phyloP scores from a whole-genome alignment of 2,113 vertebrate genomes.

The Cettia cetti region DNA sequence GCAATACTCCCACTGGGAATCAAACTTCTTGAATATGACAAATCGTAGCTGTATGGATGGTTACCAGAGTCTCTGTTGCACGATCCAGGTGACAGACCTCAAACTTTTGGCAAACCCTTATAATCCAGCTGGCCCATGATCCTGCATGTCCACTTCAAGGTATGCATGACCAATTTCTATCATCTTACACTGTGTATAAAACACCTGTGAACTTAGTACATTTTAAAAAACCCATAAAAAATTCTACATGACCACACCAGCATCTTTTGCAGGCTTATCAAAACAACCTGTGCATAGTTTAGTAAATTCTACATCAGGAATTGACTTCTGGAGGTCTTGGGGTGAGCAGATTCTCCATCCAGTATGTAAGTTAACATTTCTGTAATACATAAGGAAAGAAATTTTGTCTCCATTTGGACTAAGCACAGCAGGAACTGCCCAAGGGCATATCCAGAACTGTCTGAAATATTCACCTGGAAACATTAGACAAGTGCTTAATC shows the following conservation, averaged over 20 bases:
- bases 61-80: background rate
- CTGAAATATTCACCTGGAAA: background rate
- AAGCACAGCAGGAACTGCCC: background rate
- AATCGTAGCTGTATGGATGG: background rate
- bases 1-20: background rate
- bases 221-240: too few relatives aligned
- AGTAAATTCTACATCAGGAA: background rate
- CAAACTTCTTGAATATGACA: background rate
- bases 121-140: background rate
- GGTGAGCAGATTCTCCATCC: background rate
- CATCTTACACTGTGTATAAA: background rate
- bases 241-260: background rate
- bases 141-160: background rate
- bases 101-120: background rate
- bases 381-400: background rate
- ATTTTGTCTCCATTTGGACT: background rate
- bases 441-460: background rate
- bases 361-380: background rate
- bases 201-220: background rate
- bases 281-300: background rate
- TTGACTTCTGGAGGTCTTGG: background rate
- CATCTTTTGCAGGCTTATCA: background rate
- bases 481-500: background rate
- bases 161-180: background rate
- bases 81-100: background rate